These are phyloP conservation scores for Ursus arctos DNA, from an alignment of 2,113 vertebrate species.

Conservation along the genomic window DNA sequence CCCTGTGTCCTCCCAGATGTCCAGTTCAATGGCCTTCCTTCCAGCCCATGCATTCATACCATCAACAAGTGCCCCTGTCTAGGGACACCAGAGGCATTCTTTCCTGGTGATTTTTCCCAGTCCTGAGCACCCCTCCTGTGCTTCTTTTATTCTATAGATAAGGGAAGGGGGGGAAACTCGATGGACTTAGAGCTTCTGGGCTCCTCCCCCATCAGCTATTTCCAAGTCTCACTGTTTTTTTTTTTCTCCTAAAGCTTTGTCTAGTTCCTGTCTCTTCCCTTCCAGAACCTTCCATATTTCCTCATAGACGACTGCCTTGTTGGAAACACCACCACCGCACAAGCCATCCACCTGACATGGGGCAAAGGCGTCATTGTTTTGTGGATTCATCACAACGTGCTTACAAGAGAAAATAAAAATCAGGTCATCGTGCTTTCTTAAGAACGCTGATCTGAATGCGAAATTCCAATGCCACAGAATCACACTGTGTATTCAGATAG, in stretches of 20 bases:
- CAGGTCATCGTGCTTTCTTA: slow-evolving; percentile 17
- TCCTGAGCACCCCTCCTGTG: not conserved
- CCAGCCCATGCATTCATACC: fast-evolving
- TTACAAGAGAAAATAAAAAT: slow-evolving; percentile 39
- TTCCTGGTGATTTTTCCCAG: fast-evolving
- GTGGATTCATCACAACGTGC: not conserved
- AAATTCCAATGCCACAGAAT: slow-evolving; percentile 8
- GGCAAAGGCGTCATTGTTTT: not conserved
- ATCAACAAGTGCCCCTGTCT: not conserved
- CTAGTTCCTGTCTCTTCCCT: not conserved
- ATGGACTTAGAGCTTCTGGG: not conserved
- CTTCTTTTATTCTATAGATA: not conserved
- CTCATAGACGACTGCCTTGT: not conserved
- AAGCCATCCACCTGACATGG: not conserved
- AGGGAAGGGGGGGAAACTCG: fast-evolving
- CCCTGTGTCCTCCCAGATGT: not conserved
- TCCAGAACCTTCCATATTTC: not conserved
- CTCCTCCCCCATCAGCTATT: not conserved
- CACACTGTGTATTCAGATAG: not conserved
- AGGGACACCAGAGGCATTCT: fast-evolving
- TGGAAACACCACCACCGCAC: not conserved
- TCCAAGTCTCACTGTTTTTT: not conserved
- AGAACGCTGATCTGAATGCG: slow-evolving; percentile 58
- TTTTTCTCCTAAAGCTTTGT: not conserved
- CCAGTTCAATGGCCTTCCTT: not conserved